Percentiles rank a stretch among this genome's conserved stretches.
Conservation (phyloP, 2,797 vertebrate species). For the Antrozous pallidus region DNA sequence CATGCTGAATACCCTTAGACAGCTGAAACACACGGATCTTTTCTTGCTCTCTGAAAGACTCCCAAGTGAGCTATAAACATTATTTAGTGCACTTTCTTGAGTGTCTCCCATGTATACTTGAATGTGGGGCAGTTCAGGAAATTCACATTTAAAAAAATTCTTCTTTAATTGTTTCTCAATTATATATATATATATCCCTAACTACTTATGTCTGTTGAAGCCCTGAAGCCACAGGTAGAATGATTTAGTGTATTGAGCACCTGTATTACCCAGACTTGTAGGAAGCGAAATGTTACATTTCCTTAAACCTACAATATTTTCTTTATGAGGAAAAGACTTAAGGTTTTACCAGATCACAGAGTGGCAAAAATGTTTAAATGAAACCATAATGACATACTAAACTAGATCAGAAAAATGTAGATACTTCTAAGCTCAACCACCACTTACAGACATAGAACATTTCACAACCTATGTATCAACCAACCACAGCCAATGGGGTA, state of each 20-base stretch:
- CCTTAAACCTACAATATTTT: conserved; percentile 29
- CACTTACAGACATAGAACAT: conserved; percentile 53
- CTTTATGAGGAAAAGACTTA: conserved; percentile 28
- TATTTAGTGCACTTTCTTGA: conserved; percentile 19
- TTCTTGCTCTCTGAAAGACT: background rate
- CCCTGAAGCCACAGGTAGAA: background rate
- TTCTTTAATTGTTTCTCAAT: background rate
- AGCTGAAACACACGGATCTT: conserved; percentile 41
- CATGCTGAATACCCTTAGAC: background rate
- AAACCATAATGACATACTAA: conserved; percentile 48
- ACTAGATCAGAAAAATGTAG: conserved; percentile 51
- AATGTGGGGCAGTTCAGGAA: background rate
- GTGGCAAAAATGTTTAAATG: conserved; percentile 41
- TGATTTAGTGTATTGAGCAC: conserved; percentile 1
- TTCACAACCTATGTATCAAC: conserved; percentile 48
- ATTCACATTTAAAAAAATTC: background rate
- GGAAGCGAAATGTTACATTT: conserved; percentile 23
- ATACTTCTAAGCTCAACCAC: conserved; percentile 40
- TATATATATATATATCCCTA: background rate
- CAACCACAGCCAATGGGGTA: conserved; percentile 29
- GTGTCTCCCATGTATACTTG: background rate
- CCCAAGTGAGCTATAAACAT: background rate
- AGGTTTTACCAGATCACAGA: background rate
- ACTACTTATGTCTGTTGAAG: background rate
- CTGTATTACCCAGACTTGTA: background rate